A percentile compares a stretch with the other conserved stretches of the same genome.
phyloP scores from a whole-genome alignment of 2,797 vertebrate species.

The Taeniopygia guttata region DNA sequence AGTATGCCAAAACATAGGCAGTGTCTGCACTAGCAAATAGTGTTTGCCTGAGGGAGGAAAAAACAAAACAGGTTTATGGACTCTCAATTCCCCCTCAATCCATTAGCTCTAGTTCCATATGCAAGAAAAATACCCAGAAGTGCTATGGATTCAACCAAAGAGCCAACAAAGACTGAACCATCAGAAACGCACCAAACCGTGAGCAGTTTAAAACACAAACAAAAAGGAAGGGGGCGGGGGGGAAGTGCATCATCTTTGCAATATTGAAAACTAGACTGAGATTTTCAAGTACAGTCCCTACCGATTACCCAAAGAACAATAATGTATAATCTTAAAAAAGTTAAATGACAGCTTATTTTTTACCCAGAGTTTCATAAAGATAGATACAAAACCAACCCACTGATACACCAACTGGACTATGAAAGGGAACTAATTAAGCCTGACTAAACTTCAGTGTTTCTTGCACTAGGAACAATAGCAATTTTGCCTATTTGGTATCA shows the following conservation, averaged over 20 bases:
- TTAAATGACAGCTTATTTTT: neutral
- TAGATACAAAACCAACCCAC: neutral
- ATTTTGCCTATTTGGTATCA: neutral
- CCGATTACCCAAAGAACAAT: neutral
- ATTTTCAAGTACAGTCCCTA: neutral
- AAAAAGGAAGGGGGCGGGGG: neutral
- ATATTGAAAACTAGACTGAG: neutral
- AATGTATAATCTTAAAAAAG: neutral
- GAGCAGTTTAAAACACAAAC: neutral
- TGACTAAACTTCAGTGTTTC: neutral
- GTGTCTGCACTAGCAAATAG: constrained; percentile 95
- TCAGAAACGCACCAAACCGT: neutral
- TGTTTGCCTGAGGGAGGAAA: constrained; percentile 83
- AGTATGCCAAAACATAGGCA: constrained; percentile 94
- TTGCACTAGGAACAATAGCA: neutral
- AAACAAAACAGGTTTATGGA: neutral
- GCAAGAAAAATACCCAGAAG: neutral
- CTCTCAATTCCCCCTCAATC: neutral
- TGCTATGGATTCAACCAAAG: neutral
- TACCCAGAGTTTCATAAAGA: neutral
- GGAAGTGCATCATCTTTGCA: neutral
- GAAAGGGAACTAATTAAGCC: neutral
- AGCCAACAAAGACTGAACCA: neutral
- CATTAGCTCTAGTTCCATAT: neutral
- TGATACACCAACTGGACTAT: neutral